phyloP scores from a whole-genome alignment of 2,888 invertebrate species.

The Entomobrya multifasciata region DNA sequence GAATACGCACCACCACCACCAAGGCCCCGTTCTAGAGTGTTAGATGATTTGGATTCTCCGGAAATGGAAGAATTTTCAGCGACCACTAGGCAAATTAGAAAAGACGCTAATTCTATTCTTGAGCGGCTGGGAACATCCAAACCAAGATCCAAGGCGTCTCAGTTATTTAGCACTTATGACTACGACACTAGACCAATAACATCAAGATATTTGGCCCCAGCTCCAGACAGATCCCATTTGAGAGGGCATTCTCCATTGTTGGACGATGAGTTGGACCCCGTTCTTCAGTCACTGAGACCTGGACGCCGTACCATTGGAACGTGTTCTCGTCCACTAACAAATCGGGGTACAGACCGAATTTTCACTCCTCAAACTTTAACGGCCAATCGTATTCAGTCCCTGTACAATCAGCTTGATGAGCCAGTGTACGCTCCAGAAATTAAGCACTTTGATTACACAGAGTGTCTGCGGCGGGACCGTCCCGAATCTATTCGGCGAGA shows the following conservation, averaged over 20 bases:
- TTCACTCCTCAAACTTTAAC: conserved; percentile 60
- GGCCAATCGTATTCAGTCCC: conserved; percentile 55
- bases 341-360: conserved; percentile 18
- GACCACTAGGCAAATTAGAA: conserved; percentile 70
- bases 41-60: conserved; percentile 71
- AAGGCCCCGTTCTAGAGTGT: conserved; percentile 60
- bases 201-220: conserved; percentile 68
- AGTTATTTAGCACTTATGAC: conserved; percentile 73
- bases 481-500: neutral
- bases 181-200: conserved; percentile 70
- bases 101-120: conserved; percentile 72
- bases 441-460: conserved; percentile 64
- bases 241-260: conserved; percentile 52
- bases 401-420: conserved; percentile 70
- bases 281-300: conserved; percentile 47
- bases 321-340: conserved; percentile 21
- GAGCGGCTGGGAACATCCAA: conserved; percentile 61
- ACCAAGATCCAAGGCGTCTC: conserved; percentile 48
- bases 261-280: conserved; percentile 66
- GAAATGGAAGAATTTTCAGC: conserved; percentile 76
- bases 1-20: conserved; percentile 71
- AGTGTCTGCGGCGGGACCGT: conserved; percentile 55
- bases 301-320: conserved; percentile 39
- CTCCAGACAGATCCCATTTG: conserved; percentile 62
- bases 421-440: conserved; percentile 57